phyloP scores from a whole-genome alignment of 2,113 vertebrate species.

The Guaruba guarouba region DNA sequence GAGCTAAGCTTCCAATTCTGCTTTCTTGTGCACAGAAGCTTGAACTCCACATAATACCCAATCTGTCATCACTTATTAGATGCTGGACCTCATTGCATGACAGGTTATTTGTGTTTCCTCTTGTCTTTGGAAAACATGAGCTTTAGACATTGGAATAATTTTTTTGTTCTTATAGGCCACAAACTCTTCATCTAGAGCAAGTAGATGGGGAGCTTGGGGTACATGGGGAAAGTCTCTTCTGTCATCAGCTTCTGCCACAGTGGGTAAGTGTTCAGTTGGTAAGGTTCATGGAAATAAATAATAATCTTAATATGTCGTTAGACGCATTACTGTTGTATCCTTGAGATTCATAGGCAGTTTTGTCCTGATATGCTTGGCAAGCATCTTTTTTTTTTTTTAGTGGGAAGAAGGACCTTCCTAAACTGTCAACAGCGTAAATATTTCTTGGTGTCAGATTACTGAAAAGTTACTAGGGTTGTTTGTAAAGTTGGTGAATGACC shows the following conservation, averaged over 20 bases:
- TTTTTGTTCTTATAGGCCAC: constrained; percentile 48
- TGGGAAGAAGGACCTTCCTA: neutral
- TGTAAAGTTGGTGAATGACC: neutral
- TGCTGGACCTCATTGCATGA: neutral
- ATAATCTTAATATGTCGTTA: neutral
- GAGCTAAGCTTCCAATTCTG: neutral
- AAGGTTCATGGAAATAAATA: neutral
- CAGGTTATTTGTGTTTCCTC: neutral
- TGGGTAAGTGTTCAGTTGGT: constrained; percentile 78
- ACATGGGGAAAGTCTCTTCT: constrained; percentile 94
- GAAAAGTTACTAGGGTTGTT: neutral
- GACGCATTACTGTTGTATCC: neutral
- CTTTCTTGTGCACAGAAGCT: neutral
- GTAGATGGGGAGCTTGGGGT: constrained; percentile 84
- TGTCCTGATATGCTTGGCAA: neutral
- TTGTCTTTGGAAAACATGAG: neutral
- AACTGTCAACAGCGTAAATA: neutral
- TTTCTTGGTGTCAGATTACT: neutral
- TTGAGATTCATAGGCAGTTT: neutral
- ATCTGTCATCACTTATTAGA: neutral
- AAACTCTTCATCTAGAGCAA: constrained; percentile 51
- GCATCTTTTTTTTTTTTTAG: neutral
- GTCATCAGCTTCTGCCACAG: constrained; percentile 88
- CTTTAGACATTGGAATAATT: neutral
- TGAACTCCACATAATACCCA: neutral